Evolutionary conservation across 2,888 invertebrate genomes (phyloP), one percentile per base, ranked within the genome.

Genomic region (Drosophila subquinaria): DNA sequence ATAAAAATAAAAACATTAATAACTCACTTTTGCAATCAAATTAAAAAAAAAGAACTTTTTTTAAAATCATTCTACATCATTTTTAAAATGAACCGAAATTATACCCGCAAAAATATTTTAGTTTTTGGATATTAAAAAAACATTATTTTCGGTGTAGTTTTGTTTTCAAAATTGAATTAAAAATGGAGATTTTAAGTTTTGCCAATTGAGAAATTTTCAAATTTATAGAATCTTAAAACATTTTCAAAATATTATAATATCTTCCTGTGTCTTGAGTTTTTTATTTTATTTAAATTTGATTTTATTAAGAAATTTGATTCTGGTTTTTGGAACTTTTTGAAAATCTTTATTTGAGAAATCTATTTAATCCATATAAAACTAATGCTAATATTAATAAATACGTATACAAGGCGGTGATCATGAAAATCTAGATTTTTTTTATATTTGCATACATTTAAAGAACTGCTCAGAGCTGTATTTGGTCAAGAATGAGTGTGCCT

Each of bases 401-500:
- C 4, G 6, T 5, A 27, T 6, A 36, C n/a, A n/a, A n/a, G n/a
- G n/a, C 20, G 23, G 23, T 45, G 23, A 23, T 23, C 8, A 13
- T 45, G 3, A 33, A 30, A 51, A 20, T 51, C 35, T 9, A 45
- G 23, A 23, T 36, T 5, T 15, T n/a, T 53, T 11, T 42, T 17
- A 5, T 2, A 20, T 50, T 35, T 50, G 50, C 38, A 52, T 45
- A 35, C 4, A 35, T 13, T 35, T 20, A 20, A 35, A 9, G 35
- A 20, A 35, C 35, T 6, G 17, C 23, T 23, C 2, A 23, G 23
- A 23, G 23, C 51, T 20, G 35, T 13, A 17, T 35, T 51, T 51
- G 51, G 51, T 35, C 13, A 35, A 50, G 35, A 35, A 50, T 50
- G 43, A 56, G 56, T 43, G 43, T 35, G 56, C 43, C 20, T n/a